Evolutionary conservation across 2,797 vertebrate species (phyloP), one percentile per base, ranked within the genome.

Genomic region (Phyllotis vaccarum): DNA sequence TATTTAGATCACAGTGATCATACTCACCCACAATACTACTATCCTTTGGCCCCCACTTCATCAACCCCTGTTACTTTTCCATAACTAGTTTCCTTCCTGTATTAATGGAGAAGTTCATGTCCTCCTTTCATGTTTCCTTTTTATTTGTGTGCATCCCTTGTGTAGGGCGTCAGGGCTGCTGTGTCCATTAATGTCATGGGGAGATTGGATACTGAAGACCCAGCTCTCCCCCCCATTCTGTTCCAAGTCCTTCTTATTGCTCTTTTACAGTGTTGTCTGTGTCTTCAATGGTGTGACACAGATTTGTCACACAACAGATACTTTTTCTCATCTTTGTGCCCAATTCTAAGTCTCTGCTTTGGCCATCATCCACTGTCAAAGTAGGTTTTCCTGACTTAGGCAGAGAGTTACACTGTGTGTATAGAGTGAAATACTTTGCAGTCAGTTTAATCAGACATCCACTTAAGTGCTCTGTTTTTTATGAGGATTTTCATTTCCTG

Each of bases 221-320:
- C 29, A 12, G 0, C 2, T 5, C 22, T 70, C 22, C 64, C 21
- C 31, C 43, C 3, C 46, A 54, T 24, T 0, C 31, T 7, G 1
- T 8, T 29, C 3, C 10, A 11, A 70, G 34, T 70, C 22, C 4
- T 86, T 46, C 64, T 14, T 22, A 2, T 52, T 52, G 12, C 29
- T 68, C 19, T 16, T 9, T 68, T 13, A 54, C 22, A 54, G 2
- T 29, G 43, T 17, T 37, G n/a, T 2, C 21, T 29, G 13, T 6
- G 14, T 86, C 64, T 54, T n/a, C 6, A 34, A 70, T 34, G 83
- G 2, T 17, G 14, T 54, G 64, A 29, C 22, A 86, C 64, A 37
- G 14, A 86, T 24, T n/a, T 68, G 6, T 68, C 64, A 27, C 34
- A 52, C 64, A 37, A 37, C 43, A 68, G 31, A 68, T 12, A 49